These are phyloP conservation scores for Mus pahari DNA, from an alignment of 2,113 vertebrate genomes.

Conservation along the genomic window DNA sequence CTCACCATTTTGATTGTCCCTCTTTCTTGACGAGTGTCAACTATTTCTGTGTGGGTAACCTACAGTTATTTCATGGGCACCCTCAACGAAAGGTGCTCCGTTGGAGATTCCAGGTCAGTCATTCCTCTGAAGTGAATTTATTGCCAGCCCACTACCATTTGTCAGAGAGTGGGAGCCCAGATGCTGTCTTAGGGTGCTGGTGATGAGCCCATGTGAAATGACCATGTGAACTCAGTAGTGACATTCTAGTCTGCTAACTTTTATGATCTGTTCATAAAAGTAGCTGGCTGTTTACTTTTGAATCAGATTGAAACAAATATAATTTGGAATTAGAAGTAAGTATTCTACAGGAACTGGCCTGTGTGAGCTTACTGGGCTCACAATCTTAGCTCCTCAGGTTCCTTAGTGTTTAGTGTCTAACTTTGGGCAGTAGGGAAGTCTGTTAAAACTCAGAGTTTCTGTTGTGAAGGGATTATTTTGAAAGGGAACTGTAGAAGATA, in stretches of 20 bases:
- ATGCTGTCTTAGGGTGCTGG: neutral
- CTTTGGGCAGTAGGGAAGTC: neutral
- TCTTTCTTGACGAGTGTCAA: neutral
- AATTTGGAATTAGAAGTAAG: slow-evolving; percentile 31
- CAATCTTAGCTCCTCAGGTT: neutral
- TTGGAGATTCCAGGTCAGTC: neutral
- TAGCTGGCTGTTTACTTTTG: neutral
- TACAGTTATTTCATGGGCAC: neutral
- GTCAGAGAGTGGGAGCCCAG: neutral
- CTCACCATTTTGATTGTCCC: neutral
- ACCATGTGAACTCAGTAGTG: neutral
- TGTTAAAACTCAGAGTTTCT: slow-evolving; percentile 3
- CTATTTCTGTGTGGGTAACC: neutral
- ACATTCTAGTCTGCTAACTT: neutral
- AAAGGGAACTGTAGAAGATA: neutral
- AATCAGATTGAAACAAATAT: neutral
- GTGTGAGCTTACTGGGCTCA: neutral
- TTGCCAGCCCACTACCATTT: neutral
- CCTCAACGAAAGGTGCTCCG: neutral
- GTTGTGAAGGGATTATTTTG: neutral
- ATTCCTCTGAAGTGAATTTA: neutral
- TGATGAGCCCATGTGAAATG: neutral
- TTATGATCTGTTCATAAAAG: neutral
- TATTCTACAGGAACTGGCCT: neutral
- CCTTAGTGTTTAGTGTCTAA: neutral